phyloP scores from a whole-genome alignment of 2,797 vertebrate genomes.

The Scarus forsteni region DNA sequence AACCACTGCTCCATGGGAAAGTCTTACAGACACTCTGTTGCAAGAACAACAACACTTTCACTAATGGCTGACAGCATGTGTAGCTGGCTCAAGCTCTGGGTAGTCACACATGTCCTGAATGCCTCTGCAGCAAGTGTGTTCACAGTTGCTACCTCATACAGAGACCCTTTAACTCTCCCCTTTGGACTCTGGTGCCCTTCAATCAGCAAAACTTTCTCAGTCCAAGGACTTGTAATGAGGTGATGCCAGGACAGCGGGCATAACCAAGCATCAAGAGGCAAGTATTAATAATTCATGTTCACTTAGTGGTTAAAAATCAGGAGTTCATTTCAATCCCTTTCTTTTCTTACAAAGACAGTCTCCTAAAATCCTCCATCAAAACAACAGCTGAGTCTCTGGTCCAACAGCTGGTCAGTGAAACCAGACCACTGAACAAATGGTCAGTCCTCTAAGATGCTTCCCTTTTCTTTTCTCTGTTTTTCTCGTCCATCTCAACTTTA shows the following conservation, averaged over 20 bases:
- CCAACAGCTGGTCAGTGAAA: slow-evolving; percentile 60
- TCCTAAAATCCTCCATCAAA: slow-evolving; percentile 2
- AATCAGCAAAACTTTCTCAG: neutral
- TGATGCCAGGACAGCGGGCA: neutral
- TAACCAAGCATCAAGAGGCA: too few species aligned
- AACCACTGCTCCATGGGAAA: neutral
- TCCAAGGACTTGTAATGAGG: neutral
- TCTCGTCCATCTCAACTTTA: slow-evolving; percentile 32
- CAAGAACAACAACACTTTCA: slow-evolving; percentile 31
- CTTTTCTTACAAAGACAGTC: neutral
- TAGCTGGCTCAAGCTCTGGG: slow-evolving; percentile 34
- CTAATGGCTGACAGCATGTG: slow-evolving; percentile 32
- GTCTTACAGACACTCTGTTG: neutral
- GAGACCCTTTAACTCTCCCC: slow-evolving; percentile 28
- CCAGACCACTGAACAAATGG: slow-evolving; percentile 48
- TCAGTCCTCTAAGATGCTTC: slow-evolving; percentile 28
- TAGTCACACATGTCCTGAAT: slow-evolving; percentile 11
- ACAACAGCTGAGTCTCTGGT: slow-evolving; percentile 42
- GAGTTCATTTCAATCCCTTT: neutral
- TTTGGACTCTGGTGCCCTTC: neutral
- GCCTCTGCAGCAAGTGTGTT: slow-evolving; percentile 35
- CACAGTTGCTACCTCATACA: slow-evolving; percentile 47
- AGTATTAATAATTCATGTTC: too few species aligned
- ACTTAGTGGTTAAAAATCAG: neutral
- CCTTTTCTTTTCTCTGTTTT: slow-evolving; percentile 34